Evolutionary conservation across 1,140 invertebrate genomes (phyloP).

Genomic region (Myzus persicae): DNA sequence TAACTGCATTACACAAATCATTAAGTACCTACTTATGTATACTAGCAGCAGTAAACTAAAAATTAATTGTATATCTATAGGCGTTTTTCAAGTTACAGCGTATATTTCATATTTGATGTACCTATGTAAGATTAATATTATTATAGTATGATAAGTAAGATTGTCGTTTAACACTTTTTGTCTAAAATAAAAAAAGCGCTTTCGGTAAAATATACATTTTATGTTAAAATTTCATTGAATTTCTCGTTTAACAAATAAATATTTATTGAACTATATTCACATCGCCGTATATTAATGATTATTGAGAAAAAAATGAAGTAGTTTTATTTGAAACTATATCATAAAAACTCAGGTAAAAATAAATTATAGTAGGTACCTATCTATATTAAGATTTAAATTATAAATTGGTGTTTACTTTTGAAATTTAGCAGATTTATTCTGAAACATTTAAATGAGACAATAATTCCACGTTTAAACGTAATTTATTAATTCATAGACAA

Average conservation of each 20-base stretch:
- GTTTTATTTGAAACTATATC: too few relatives aligned
- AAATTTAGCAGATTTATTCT: neutral
- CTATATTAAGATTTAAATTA: neutral
- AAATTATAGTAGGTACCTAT: too few relatives aligned
- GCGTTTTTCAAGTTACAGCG: too few relatives aligned
- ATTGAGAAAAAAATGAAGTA: neutral
- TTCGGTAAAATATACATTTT: neutral
- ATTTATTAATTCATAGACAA: neutral
- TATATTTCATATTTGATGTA: too few relatives aligned
- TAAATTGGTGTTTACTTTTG: neutral
- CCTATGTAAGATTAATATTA: too few relatives aligned
- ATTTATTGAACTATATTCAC: neutral
- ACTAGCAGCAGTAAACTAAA: too few relatives aligned
- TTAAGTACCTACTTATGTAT: too few relatives aligned
- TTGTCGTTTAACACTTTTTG: too few relatives aligned
- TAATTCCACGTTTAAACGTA: neutral
- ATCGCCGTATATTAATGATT: neutral
- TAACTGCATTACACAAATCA: too few relatives aligned
- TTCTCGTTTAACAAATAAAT: neutral
- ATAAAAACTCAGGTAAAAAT: neutral
- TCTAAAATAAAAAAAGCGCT: too few relatives aligned
- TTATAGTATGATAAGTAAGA: too few relatives aligned
- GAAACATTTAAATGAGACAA: neutral
- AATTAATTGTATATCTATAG: too few relatives aligned
- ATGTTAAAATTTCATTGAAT: neutral